phyloP scores from a whole-genome alignment of 23 tunicate genomes.

The Ciona savignyi region DNA sequence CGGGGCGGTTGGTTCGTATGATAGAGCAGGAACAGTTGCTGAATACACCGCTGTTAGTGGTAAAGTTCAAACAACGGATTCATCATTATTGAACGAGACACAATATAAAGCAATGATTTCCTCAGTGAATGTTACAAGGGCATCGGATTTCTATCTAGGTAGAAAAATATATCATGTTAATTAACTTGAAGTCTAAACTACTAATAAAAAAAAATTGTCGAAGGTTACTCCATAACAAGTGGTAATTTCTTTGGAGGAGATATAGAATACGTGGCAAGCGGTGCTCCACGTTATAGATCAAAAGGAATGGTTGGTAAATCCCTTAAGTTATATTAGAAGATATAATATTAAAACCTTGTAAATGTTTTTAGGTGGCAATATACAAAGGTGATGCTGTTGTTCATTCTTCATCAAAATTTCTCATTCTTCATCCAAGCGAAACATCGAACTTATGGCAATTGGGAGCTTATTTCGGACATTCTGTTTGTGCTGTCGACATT shows the following conservation, averaged over 20 bases:
- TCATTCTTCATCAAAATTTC: background rate
- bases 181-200: too few species aligned
- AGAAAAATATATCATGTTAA: too few species aligned
- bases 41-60: background rate
- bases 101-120: background rate
- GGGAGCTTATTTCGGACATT: conserved; percentile 37
- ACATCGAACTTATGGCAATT: conserved; percentile 18
- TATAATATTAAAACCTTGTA: too few species aligned
- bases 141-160: conserved; percentile 9
- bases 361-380: background rate
- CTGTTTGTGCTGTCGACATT: conserved; percentile 13
- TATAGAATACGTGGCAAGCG: conserved; percentile 12
- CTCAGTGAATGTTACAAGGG: background rate
- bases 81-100: background rate
- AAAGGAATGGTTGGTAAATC: conserved; percentile 12
- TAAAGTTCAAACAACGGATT: background rate
- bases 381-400: background rate
- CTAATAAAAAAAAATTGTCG: too few species aligned
- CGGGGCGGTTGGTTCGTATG: conserved; percentile 52
- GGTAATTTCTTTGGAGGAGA: conserved; percentile 17
- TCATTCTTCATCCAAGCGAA: background rate
- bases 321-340: too few species aligned
- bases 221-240: conserved; percentile 16
- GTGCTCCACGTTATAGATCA: conserved; percentile 12
- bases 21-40: conserved; percentile 25